Percentiles rank a stretch among this genome's conserved stretches.
Evolutionary conservation across 2,888 invertebrate species (phyloP).

Genomic region (Orthosia incerta): DNA sequence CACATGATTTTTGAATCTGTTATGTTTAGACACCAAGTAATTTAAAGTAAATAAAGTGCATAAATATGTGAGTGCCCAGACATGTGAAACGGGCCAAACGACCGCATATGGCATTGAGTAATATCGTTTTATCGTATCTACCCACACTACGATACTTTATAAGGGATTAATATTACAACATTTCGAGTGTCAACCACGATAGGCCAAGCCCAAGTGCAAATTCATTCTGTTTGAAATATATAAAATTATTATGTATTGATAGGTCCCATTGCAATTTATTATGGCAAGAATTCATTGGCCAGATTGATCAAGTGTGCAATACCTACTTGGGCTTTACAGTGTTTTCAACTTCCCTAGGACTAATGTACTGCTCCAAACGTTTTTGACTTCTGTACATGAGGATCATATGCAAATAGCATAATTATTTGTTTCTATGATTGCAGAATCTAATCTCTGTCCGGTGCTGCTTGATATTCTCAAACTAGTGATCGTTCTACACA

Average conservation of each 20-base stretch:
- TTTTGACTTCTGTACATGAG: background rate
- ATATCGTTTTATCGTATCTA: slow-evolving; percentile 78
- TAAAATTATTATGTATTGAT: slow-evolving; percentile 19
- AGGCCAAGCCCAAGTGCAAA: slow-evolving; percentile 42
- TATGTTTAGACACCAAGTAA: background rate
- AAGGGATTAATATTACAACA: slow-evolving; percentile 82
- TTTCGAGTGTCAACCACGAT: slow-evolving; percentile 56
- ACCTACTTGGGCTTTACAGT: background rate
- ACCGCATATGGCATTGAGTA: slow-evolving; percentile 81
- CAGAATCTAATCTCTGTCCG: background rate
- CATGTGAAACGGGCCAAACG: slow-evolving; percentile 75
- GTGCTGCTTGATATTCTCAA: background rate
- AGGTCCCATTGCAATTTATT: background rate
- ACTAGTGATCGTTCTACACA: background rate
- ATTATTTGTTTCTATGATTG: background rate
- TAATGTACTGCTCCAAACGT: background rate
- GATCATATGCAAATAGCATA: background rate
- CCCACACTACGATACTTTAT: slow-evolving; percentile 77
- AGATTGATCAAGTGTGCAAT: background rate
- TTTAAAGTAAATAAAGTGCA: slow-evolving; percentile 14
- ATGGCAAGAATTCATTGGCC: background rate
- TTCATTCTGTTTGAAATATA: slow-evolving; percentile 26
- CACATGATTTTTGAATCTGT: background rate
- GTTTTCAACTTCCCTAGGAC: background rate
- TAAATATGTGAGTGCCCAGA: slow-evolving; percentile 29